Base-by-base conservation (phyloP, 1,140 invertebrate species). In the Cydia strobilella region DNA sequence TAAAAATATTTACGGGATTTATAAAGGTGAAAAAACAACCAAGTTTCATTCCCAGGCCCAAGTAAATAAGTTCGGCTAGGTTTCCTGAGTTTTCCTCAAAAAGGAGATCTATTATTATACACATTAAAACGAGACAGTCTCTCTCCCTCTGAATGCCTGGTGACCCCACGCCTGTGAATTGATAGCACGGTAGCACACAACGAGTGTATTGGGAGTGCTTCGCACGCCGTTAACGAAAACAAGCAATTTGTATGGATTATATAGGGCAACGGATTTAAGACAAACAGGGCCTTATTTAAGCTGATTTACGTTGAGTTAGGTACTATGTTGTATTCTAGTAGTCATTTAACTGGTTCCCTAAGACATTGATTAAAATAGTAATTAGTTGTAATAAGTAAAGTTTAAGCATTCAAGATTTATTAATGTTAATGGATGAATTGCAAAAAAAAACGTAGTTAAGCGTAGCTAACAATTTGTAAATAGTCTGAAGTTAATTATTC, bases 241-340 rank as follows among this genome's bases (percentile, higher is more conserved):
- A 74, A 74, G 74, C 74, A 66, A 74, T 74, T 48, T 65, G 74
- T 74, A 74, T 74, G 74, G 74, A 74, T 66, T 74, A 74, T 65
- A 74, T 31, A 62, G 39, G 20, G 73, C 54, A 12, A 63, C 18
- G 51, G 51, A 74, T 65, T 69, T 69, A 69, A 69, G 65, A 69
- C 65, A 39, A 39, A 35, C 65, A 31, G 31, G 65, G 15, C 27
- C 63, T 65, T 69, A 39, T 69, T 69, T n/a, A 18, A 69, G 65
- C 65, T 69, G 65, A 69, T 69, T 69, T 69, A 69, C 31, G 31
- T 23, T 15, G 3, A 12, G 1, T 35, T 69, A 35, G n/a, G 31
- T 69, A 27, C n/a, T 59, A 59, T 4, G 12, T 63, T 7, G 25
- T 25, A 65, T 25, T 27, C 0, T 15, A n/a, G 18, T 62, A 25